Evolutionary conservation across 2,888 invertebrate species (phyloP).

Genomic region (Pyrgus malvae): DNA sequence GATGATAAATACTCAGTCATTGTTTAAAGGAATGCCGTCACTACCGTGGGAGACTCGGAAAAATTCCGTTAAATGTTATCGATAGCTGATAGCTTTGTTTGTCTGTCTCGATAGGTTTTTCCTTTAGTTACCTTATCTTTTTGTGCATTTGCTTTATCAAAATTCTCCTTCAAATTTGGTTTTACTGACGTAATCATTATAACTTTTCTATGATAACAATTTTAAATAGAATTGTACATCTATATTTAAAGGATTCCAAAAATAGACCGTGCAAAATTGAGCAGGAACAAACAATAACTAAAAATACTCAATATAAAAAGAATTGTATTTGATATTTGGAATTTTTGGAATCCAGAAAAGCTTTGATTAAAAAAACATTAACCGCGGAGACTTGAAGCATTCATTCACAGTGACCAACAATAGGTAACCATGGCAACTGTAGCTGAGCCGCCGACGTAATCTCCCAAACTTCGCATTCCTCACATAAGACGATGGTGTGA

Average conservation of each 20-base stretch:
- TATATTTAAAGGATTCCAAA: not conserved
- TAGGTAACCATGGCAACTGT: conserved; percentile 35
- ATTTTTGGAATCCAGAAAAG: not conserved
- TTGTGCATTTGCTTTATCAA: conserved; percentile 18
- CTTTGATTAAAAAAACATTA: conserved; percentile 6
- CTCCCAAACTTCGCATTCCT: conserved; percentile 70
- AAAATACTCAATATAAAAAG: not conserved
- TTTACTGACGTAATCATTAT: no score
- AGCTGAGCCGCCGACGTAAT: conserved; percentile 52
- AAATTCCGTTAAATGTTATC: conserved; percentile 34
- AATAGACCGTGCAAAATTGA: not conserved
- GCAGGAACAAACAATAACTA: not conserved
- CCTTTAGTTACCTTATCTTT: conserved; percentile 33
- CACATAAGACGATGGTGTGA: conserved; percentile 60
- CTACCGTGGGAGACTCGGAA: conserved; percentile 39
- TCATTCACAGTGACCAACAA: conserved; percentile 34
- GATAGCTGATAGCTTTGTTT: conserved; percentile 38
- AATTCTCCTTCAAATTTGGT: conserved; percentile 8
- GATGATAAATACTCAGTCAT: conserved; percentile 23
- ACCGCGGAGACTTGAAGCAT: conserved; percentile 23
- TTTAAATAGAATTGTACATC: no score
- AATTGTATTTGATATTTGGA: not conserved
- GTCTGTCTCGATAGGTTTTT: conserved; percentile 37
- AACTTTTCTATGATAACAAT: no score
- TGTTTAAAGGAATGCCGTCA: conserved; percentile 27